Evolutionary conservation across 2,888 invertebrate species (phyloP).

Genomic region (Hirtodrosophila duncani): DNA sequence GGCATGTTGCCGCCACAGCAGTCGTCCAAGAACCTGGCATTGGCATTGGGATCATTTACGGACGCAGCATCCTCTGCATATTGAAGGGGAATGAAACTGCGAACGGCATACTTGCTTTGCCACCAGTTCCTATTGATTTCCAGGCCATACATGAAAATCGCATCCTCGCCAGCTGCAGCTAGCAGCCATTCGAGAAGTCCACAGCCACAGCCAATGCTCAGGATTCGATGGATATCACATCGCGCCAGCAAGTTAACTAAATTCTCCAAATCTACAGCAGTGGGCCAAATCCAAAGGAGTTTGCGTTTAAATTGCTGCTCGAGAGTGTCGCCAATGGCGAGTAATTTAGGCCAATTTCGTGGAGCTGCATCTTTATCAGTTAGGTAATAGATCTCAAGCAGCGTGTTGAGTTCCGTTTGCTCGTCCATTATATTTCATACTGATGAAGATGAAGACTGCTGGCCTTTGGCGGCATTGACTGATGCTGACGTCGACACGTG

Average conservation of each 20-base stretch:
- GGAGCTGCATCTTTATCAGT: constrained; percentile 33
- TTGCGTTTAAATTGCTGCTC: constrained; percentile 77
- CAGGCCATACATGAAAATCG: constrained; percentile 80
- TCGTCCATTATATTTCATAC: constrained; percentile 52
- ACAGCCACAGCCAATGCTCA: constrained; percentile 89
- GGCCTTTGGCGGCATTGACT: constrained; percentile 33
- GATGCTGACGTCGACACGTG: constrained; percentile 37
- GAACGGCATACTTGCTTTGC: constrained; percentile 86
- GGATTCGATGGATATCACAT: constrained; percentile 79
- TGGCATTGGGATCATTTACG: constrained; percentile 27
- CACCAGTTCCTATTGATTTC: constrained; percentile 91
- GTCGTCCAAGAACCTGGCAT: constrained; percentile 76
- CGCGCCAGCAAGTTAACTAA: constrained; percentile 74
- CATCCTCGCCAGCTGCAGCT: constrained; percentile 78
- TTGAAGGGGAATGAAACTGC: constrained; percentile 83
- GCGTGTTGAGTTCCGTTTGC: constrained; percentile 36
- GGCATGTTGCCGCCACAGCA: constrained; percentile 73
- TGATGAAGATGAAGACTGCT: constrained; percentile 21
- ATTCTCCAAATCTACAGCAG: constrained; percentile 82
- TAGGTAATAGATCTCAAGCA: constrained; percentile 51
- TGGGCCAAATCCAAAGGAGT: constrained; percentile 88
- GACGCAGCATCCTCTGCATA: constrained; percentile 78
- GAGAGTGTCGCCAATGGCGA: constrained; percentile 60
- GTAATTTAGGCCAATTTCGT: constrained; percentile 79
- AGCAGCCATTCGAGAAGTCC: constrained; percentile 91